phyloP scores from a whole-genome alignment of 2,113 vertebrate genomes.

The Lates calcarifer region DNA sequence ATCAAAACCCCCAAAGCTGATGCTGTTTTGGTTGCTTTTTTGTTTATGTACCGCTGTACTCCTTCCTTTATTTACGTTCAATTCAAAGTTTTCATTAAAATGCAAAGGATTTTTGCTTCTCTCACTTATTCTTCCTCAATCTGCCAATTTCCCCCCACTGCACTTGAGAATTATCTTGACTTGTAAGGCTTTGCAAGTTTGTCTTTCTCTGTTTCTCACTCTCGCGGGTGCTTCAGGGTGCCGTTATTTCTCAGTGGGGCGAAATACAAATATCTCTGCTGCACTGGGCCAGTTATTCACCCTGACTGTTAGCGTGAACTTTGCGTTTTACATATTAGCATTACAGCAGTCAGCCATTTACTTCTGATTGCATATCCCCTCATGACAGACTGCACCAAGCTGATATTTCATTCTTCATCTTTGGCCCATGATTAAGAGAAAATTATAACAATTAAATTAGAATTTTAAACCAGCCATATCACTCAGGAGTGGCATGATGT shows the following conservation, averaged over 20 bases:
- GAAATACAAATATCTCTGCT: slow-evolving; percentile 45
- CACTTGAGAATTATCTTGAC: slow-evolving; percentile 78
- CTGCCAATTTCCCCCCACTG: slow-evolving; percentile 69
- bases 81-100: slow-evolving; percentile 82
- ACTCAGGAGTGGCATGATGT: neutral
- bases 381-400: neutral
- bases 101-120: slow-evolving; percentile 74
- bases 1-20: slow-evolving; percentile 66
- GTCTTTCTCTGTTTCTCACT: slow-evolving; percentile 38
- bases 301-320: slow-evolving; percentile 45
- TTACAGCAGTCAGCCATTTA: neutral
- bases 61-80: slow-evolving; percentile 73
- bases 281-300: slow-evolving; percentile 38
- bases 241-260: slow-evolving; percentile 33
- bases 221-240: slow-evolving; percentile 35
- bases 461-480: neutral
- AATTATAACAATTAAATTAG: slow-evolving; percentile 35
- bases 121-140: slow-evolving; percentile 62
- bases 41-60: slow-evolving; percentile 58
- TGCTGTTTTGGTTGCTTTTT: slow-evolving; percentile 48
- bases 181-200: slow-evolving; percentile 62
- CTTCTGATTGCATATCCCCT: slow-evolving; percentile 6
- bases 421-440: slow-evolving; percentile 3
- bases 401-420: slow-evolving; percentile 6
- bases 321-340: slow-evolving; percentile 28